These are phyloP conservation scores for Puntigrus tetrazona DNA, from an alignment of 2,113 vertebrate species.

Conservation along the genomic window DNA sequence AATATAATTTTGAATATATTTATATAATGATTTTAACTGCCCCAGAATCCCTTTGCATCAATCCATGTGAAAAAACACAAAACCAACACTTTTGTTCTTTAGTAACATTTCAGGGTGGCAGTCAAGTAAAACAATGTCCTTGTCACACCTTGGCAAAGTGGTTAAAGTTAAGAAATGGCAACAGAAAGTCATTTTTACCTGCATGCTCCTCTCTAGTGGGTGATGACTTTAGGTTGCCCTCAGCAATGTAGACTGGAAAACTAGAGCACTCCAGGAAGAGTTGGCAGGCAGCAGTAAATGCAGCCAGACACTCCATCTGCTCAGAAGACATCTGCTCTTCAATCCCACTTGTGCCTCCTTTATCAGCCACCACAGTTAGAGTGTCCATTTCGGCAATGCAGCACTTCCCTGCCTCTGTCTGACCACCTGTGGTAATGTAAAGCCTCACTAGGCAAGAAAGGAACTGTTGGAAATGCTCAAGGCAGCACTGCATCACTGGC, in stretches of 20 bases:
- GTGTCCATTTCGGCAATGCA: conserved; percentile 66
- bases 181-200: conserved; percentile 57
- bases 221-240: conserved; percentile 88
- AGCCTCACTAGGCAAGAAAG: conserved; percentile 89
- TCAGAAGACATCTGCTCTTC: conserved; percentile 59
- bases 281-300: conserved; percentile 94
- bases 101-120: neutral
- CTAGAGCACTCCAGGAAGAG: conserved; percentile 97
- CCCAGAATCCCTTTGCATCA: neutral
- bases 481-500: conserved; percentile 96
- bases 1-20: neutral
- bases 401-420: conserved; percentile 65
- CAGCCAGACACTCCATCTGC: conserved; percentile 84
- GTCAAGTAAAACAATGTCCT: neutral
- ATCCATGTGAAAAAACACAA: neutral
- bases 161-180: neutral
- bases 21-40: neutral
- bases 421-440: conserved; percentile 78
- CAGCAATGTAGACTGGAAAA: conserved; percentile 96
- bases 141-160: neutral
- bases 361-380: conserved; percentile 60
- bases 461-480: conserved; percentile 95
- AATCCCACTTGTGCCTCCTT: conserved; percentile 53
- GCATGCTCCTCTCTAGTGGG: conserved; percentile 80
- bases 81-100: neutral